Base-by-base conservation (phyloP, 2,113 vertebrate species). In the Orthochromis indermauri region DNA sequence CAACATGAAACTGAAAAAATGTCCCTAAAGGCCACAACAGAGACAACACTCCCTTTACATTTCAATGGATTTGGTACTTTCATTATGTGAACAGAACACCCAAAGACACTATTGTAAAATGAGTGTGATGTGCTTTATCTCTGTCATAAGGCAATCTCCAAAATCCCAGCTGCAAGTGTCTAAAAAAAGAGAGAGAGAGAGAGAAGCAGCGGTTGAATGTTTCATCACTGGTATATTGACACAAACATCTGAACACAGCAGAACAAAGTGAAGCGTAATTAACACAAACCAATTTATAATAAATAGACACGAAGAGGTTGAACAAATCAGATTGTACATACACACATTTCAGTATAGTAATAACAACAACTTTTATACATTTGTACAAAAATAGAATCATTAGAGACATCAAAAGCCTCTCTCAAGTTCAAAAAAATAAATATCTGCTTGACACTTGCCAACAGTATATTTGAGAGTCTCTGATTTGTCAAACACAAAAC, bases 351-450 rank as follows among this genome's bases (percentile, higher is more conserved):
- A 53, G 19, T 53, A 82, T 45, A 85, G 78, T 49, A 85, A 88
- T 54, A 11, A 82, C 71, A n/a, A 19, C 73, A 83, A 11, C 16
- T 66, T 90, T 35, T 91, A 73, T 89, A 90, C 91, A 87, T 87
- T 87, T 92, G 42, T 91, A 85, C 92, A 92, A 93, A 93, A 91
- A 91, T 93, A 92, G 89, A 91, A 61, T 88, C 86, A 81, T 85
- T n/a, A 63, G 35, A 87, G 57, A 53, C 19, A 1, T 35, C 37
- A 88, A 82, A 89, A 71, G 68, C 79, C 47, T 86, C 13, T 1
- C 87, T 87, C 80, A 85, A 79, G 88, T 79, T 79, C 3, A 88
- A 80, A 88, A 85, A 88, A 88, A 90, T 83, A 86, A 90, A 82
- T 86, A 86, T 82, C 79, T 88, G 35, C 47, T 53, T 1, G 5